Evolutionary conservation across 2,113 vertebrate genomes (phyloP).

Genomic region (Pachycephala philippinensis): DNA sequence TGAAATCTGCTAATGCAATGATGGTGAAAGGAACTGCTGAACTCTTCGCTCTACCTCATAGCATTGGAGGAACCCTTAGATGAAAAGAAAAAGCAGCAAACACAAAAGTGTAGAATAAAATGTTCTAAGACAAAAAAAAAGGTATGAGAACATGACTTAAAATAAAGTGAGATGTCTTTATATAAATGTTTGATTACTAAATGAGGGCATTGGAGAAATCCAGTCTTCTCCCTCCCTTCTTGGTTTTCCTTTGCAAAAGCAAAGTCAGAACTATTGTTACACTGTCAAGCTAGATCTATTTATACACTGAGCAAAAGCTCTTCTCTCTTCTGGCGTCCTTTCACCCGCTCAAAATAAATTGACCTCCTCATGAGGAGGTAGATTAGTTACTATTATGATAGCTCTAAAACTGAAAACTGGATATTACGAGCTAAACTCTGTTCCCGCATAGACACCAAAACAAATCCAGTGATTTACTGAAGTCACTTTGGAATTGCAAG

Average conservation of each 20-base stretch:
- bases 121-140: background rate
- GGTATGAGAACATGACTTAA: background rate
- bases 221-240: background rate
- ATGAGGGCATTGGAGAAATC: background rate
- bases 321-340: background rate
- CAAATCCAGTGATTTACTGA: slow-evolving; percentile 18
- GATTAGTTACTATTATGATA: slow-evolving; percentile 8
- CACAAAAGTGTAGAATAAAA: background rate
- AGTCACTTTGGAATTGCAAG: background rate
- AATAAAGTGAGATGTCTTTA: background rate
- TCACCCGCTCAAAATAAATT: background rate
- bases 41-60: background rate
- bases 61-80: background rate
- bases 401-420: slow-evolving; percentile 2
- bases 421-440: background rate
- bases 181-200: background rate
- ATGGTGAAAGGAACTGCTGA: background rate
- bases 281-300: background rate
- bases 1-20: background rate
- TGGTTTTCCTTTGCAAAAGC: background rate
- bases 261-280: background rate
- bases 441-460: background rate
- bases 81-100: background rate
- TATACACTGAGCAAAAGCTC: background rate
- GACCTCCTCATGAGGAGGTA: background rate